These are phyloP conservation scores for Aporrectodea caliginosa DNA, from an alignment of 1,140 invertebrate genomes.

Conservation along the genomic window DNA sequence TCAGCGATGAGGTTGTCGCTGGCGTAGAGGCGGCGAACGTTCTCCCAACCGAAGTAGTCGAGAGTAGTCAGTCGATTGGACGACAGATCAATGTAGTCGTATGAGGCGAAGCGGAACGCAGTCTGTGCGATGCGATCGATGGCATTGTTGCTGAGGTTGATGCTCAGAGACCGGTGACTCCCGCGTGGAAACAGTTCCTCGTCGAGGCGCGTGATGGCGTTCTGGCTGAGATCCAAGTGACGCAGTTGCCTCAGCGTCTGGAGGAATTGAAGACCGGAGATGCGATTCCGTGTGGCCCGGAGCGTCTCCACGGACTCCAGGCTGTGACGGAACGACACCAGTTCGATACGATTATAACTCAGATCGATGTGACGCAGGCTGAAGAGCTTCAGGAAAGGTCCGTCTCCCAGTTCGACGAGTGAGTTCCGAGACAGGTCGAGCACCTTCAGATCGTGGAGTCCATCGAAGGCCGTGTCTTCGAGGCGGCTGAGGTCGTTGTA, in stretches of 20 bases:
- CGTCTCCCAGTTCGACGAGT: constrained; percentile 10
- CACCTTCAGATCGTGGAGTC: constrained; percentile 4
- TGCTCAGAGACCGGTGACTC: constrained; percentile 29
- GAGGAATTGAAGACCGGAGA: constrained; percentile 26
- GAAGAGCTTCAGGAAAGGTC: constrained; percentile 6
- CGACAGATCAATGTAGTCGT: constrained; percentile 44
- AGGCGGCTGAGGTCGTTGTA: constrained; percentile 39
- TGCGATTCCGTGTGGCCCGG: neutral
- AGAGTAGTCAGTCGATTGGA: constrained; percentile 39
- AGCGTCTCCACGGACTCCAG: constrained; percentile 10
- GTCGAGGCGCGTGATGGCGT: constrained; percentile 36
- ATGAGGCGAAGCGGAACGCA: constrained; percentile 40
- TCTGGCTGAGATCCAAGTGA: constrained; percentile 39
- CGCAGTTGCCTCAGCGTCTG: constrained; percentile 34
- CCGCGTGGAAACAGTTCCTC: constrained; percentile 38
- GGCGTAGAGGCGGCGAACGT: constrained; percentile 34
- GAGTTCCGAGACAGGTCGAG: constrained; percentile 27
- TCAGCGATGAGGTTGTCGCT: neutral
- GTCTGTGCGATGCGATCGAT: constrained; percentile 36
- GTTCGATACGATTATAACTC: constrained; percentile 12
- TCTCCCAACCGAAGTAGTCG: constrained; percentile 38
- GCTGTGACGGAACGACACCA: neutral
- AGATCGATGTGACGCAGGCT: constrained; percentile 11
- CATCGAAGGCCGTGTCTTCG: constrained; percentile 14
- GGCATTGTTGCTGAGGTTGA: constrained; percentile 43